phyloP scores from a whole-genome alignment of 2,888 invertebrate species.

The Erynnis tages region DNA sequence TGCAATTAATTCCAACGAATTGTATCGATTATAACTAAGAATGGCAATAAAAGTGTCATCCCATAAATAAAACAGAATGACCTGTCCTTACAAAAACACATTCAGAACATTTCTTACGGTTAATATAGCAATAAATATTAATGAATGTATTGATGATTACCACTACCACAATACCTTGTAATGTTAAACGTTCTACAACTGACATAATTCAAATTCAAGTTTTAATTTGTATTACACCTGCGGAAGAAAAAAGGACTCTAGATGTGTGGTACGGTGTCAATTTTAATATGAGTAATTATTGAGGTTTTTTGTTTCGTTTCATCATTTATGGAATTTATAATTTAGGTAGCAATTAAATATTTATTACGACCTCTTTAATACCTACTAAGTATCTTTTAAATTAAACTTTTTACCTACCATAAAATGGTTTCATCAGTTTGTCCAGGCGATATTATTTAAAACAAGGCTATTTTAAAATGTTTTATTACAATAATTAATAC shows the following conservation, averaged over 20 bases:
- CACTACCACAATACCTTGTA: slow-evolving; percentile 14
- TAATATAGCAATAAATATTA: slow-evolving; percentile 23
- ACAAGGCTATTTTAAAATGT: too few species aligned
- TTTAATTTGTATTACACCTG: slow-evolving; percentile 21
- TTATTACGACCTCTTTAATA: too few species aligned
- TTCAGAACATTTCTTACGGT: background rate
- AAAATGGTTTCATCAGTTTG: too few species aligned
- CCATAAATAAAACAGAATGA: slow-evolving; percentile 12
- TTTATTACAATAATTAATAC: too few species aligned
- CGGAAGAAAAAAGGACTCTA: background rate
- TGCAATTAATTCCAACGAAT: background rate
- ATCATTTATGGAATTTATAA: too few species aligned
- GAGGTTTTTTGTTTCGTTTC: background rate
- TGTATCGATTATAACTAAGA: slow-evolving; percentile 6
- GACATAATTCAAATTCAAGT: slow-evolving; percentile 14
- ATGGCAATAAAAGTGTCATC: slow-evolving; percentile 20
- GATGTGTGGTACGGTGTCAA: background rate
- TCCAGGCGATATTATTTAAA: too few species aligned
- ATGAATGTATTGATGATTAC: slow-evolving; percentile 22
- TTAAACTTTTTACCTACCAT: too few species aligned
- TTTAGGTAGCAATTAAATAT: too few species aligned
- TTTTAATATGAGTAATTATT: slow-evolving; percentile 3
- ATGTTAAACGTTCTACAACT: slow-evolving; percentile 22
- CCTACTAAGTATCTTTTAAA: too few species aligned
- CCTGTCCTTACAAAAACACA: background rate